Percentiles rank a stretch among this genome's conserved stretches.
These are phyloP conservation scores for Tenualosa ilisha DNA, from an alignment of 2,797 vertebrate species.

Conservation along the genomic window DNA sequence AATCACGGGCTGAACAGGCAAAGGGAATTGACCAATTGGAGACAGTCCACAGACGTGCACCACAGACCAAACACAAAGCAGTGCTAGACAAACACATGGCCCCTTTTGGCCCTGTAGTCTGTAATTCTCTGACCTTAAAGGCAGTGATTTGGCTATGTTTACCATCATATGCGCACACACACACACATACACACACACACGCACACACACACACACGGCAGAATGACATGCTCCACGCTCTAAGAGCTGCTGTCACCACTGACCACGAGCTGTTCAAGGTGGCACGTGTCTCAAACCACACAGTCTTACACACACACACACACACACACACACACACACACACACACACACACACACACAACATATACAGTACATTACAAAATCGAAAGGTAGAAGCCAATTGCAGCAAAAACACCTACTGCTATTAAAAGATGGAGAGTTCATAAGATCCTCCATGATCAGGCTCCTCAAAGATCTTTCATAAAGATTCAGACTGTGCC, in stretches of 20 bases:
- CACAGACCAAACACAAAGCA: slow-evolving; percentile 7
- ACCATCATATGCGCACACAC: background rate
- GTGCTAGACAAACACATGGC: slow-evolving; percentile 12
- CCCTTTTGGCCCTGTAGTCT: background rate
- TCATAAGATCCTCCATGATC: background rate
- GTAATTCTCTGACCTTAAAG: slow-evolving; percentile 18
- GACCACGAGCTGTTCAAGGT: slow-evolving; percentile 64
- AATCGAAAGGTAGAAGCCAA: too few relatives aligned
- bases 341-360: background rate
- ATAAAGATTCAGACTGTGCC: background rate
- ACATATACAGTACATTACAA: background rate
- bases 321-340: slow-evolving; percentile 10
- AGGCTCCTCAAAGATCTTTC: background rate
- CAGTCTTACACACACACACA: background rate
- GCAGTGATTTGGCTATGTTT: slow-evolving; percentile 9
- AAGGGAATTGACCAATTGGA: background rate
- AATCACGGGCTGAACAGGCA: background rate
- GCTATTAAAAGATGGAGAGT: too few relatives aligned
- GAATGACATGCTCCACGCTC: slow-evolving; percentile 13
- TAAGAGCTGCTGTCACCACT: slow-evolving; percentile 52
- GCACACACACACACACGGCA: background rate
- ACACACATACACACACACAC: slow-evolving; percentile 3
- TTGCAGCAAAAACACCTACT: background rate
- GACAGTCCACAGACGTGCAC: background rate
- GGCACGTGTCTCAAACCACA: slow-evolving; percentile 49